Percentiles rank a stretch among this genome's conserved stretches.
Conservation (phyloP, 2,888 invertebrate species). For the Loripinus fragilis region DNA sequence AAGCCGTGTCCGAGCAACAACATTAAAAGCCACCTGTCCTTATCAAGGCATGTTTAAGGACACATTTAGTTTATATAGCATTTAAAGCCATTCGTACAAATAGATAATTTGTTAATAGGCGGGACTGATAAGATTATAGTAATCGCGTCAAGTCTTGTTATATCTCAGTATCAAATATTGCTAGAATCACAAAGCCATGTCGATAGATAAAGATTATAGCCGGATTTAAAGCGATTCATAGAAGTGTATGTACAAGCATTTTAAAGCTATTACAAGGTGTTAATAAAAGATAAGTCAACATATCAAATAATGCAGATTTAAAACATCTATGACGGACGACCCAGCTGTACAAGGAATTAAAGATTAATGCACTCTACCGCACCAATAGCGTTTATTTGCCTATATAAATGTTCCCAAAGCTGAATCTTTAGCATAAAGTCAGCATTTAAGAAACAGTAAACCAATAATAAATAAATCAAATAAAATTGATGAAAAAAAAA, state of each 20-base stretch:
- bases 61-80: not conserved
- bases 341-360: too few relatives aligned
- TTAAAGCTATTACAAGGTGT: not conserved
- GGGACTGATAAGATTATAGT: slow-evolving; percentile 2
- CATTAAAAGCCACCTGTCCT: slow-evolving; percentile 4
- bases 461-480: too few relatives aligned
- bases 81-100: slow-evolving; percentile 1
- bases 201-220: not conserved
- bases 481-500: too few relatives aligned
- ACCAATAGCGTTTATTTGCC: too few relatives aligned
- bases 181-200: slow-evolving; percentile 16
- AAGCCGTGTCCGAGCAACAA: too few relatives aligned
- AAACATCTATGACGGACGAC: too few relatives aligned
- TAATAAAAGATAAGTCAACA: too few relatives aligned
- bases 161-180: not conserved
- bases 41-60: not conserved
- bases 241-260: slow-evolving; percentile 11
- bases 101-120: slow-evolving; percentile 4
- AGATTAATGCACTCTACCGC: too few relatives aligned
- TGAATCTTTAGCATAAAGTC: too few relatives aligned
- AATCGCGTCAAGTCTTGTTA: slow-evolving; percentile 15
- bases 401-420: too few relatives aligned
- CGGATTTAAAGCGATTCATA: slow-evolving; percentile 1
- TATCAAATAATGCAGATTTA: too few relatives aligned
- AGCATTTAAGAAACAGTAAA: too few relatives aligned